Evolutionary conservation across 2,888 invertebrate species (phyloP).

Genomic region (Craniophora ligustri): DNA sequence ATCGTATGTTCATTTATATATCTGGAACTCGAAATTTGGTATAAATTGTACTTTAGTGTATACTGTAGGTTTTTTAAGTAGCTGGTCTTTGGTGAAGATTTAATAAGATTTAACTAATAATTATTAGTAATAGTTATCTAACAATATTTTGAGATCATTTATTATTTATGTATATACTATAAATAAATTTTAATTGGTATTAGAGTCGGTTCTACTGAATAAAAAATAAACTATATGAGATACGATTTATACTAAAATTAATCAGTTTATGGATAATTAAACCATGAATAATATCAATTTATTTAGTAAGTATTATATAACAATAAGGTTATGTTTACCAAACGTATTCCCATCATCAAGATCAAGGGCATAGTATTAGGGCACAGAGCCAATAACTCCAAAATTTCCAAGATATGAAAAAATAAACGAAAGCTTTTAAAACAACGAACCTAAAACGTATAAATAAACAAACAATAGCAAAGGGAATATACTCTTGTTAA

Average conservation of each 20-base stretch:
- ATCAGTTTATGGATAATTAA: background rate
- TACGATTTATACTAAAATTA: background rate
- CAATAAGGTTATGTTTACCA: constrained; percentile 48
- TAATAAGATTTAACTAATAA: no score
- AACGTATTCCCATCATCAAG: constrained; percentile 57
- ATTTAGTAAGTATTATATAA: constrained; percentile 32
- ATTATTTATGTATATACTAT: no score
- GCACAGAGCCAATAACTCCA: constrained; percentile 58
- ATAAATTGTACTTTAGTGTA: no score
- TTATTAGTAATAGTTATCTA: no score
- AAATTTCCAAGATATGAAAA: constrained; percentile 50
- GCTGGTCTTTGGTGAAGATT: no score
- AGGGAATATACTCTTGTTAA: constrained; percentile 2
- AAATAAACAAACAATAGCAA: constrained; percentile 36
- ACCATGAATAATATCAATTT: constrained; percentile 23
- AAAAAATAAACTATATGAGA: no score
- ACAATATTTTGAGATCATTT: no score
- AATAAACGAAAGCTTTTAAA: constrained; percentile 44
- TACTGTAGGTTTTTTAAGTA: background rate
- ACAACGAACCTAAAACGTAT: constrained; percentile 8
- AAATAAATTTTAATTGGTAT: no score
- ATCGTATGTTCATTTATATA: constrained; percentile 22
- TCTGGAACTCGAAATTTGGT: no score
- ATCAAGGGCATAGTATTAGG: constrained; percentile 56
- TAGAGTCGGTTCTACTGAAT: no score